Evolutionary conservation across 2,113 vertebrate genomes (phyloP).

Genomic region (Chloropsis hardwickii): DNA sequence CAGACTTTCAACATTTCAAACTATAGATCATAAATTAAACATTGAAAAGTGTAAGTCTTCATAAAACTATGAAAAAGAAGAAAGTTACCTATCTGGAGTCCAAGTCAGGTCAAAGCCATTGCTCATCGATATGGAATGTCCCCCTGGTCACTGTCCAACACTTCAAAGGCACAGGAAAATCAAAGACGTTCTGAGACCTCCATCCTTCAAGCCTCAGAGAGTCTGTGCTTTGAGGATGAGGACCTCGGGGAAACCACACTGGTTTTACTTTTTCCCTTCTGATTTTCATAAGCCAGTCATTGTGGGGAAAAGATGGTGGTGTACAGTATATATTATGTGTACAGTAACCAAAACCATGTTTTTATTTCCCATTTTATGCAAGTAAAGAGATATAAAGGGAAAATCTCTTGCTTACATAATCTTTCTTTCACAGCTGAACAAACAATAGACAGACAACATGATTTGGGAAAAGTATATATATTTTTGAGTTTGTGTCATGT

Average conservation of each 20-base stretch:
- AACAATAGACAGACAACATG: neutral
- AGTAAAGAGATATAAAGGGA: neutral
- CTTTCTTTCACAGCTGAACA: neutral
- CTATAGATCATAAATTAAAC: neutral
- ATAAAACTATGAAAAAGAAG: neutral
- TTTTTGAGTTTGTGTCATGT: neutral
- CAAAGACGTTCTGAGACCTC: constrained; percentile 5
- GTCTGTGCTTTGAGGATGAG: neutral
- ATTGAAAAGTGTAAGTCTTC: neutral
- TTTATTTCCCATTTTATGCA: neutral
- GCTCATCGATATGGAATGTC: neutral
- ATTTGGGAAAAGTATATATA: neutral
- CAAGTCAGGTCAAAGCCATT: neutral
- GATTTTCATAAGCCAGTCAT: neutral
- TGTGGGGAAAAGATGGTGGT: neutral
- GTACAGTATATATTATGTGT: neutral
- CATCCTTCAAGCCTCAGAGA: neutral
- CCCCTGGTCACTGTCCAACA: neutral
- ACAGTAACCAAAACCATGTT: neutral
- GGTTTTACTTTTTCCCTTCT: neutral
- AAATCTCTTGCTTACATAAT: neutral
- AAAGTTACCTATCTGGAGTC: neutral
- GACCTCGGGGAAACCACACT: neutral
- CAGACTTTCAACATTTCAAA: neutral
- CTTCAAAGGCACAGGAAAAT: constrained; percentile 17